These are phyloP conservation scores for Hylaea fasciaria DNA, from an alignment of 2,888 invertebrate species.

Conservation along the genomic window DNA sequence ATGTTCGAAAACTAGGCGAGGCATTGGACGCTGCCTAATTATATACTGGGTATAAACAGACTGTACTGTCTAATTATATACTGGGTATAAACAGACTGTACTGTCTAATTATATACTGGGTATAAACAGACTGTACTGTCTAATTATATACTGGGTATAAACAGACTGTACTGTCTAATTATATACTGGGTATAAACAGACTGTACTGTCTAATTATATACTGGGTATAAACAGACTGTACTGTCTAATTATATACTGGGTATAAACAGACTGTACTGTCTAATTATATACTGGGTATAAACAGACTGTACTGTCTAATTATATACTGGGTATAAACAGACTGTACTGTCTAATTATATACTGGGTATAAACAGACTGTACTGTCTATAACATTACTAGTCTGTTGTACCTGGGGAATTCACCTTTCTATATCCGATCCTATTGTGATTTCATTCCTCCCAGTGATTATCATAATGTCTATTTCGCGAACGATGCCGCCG, in stretches of 20 bases:
- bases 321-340: too few species aligned
- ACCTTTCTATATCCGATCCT: slow-evolving; percentile 67
- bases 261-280: slow-evolving; percentile 3
- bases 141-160: too few species aligned
- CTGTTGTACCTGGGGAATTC: slow-evolving; percentile 62
- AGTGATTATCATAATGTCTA: slow-evolving; percentile 74
- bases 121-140: slow-evolving; percentile 3
- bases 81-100: too few species aligned
- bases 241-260: too few species aligned
- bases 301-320: slow-evolving; percentile 11
- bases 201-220: slow-evolving; percentile 17
- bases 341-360: slow-evolving; percentile 17
- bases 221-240: too few species aligned
- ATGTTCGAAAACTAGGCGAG: too few species aligned
- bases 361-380: too few species aligned
- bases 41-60: too few species aligned
- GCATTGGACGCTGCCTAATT: too few species aligned
- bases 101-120: too few species aligned
- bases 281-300: too few species aligned
- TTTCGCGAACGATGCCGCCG: slow-evolving; percentile 53
- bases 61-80: slow-evolving; percentile 17
- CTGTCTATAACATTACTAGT: slow-evolving; percentile 17
- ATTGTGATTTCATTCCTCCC: slow-evolving; percentile 73
- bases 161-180: slow-evolving; percentile 11
- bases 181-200: too few species aligned